phyloP scores from a whole-genome alignment of 2,888 invertebrate genomes.

The Nasonovia ribisnigri region DNA sequence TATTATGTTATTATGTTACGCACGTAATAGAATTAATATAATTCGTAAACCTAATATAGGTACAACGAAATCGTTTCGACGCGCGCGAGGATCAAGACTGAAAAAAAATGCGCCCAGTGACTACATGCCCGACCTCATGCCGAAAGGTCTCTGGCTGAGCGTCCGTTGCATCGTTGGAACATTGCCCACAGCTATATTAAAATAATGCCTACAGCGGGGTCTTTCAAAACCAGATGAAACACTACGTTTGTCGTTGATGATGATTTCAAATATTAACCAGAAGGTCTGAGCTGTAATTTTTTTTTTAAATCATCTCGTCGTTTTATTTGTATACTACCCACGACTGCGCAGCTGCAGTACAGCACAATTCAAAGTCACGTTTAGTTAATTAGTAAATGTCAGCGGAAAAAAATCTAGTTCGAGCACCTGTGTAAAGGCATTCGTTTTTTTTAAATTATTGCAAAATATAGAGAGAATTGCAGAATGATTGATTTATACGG shows the following conservation, averaged over 20 bases:
- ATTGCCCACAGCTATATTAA: slow-evolving; percentile 47
- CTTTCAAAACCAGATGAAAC: slow-evolving; percentile 31
- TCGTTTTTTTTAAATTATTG: background rate
- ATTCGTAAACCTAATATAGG: background rate
- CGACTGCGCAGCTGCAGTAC: too few species aligned
- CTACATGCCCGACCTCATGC: slow-evolving; percentile 27
- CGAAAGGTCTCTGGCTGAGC: slow-evolving; percentile 55
- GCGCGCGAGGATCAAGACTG: slow-evolving; percentile 27
- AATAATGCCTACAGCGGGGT: slow-evolving; percentile 32
- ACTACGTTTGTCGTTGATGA: background rate
- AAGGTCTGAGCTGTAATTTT: slow-evolving; percentile 12
- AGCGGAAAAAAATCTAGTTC: background rate
- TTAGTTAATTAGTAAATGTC: slow-evolving; percentile 22
- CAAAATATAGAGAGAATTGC: background rate
- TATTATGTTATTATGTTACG: too few species aligned
- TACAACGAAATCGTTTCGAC: background rate
- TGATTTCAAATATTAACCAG: slow-evolving; percentile 33
- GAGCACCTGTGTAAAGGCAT: background rate
- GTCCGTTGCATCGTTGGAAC: slow-evolving; percentile 42
- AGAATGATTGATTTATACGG: background rate
- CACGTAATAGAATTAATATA: background rate
- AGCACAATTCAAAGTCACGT: background rate
- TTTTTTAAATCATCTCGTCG: background rate
- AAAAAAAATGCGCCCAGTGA: slow-evolving; percentile 12
- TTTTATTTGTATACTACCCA: background rate